These are phyloP conservation scores for Glyphotaelius pellucidus DNA, from an alignment of 2,888 invertebrate genomes.

Conservation along the genomic window DNA sequence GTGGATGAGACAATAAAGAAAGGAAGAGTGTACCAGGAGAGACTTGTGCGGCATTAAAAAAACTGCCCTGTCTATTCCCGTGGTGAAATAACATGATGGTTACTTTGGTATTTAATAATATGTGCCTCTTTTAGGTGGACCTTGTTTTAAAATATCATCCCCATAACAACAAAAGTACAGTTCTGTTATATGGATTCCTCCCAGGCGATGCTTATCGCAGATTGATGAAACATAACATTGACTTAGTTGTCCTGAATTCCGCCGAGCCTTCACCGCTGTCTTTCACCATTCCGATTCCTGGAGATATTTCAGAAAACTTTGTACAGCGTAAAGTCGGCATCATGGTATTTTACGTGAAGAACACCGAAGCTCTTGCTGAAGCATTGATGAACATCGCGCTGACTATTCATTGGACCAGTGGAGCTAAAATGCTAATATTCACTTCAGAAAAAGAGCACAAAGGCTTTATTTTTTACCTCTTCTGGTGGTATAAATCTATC, in stretches of 20 bases:
- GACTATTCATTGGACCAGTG: slow-evolving; percentile 52
- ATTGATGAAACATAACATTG: slow-evolving; percentile 31
- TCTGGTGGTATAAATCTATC: slow-evolving; percentile 60
- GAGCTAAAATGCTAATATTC: slow-evolving; percentile 53
- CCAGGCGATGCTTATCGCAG: slow-evolving; percentile 38
- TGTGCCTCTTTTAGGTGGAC: slow-evolving; percentile 46
- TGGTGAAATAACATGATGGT: background rate
- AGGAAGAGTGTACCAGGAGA: background rate
- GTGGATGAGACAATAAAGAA: background rate
- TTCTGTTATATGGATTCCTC: slow-evolving; percentile 53
- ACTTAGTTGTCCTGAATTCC: slow-evolving; percentile 52
- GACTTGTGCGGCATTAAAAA: background rate
- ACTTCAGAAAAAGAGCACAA: background rate
- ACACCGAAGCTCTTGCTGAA: slow-evolving; percentile 36
- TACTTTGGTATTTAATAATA: background rate
- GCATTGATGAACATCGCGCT: slow-evolving; percentile 47
- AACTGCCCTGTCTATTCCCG: background rate
- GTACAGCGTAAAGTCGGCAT: slow-evolving; percentile 54
- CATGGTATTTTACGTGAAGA: slow-evolving; percentile 49
- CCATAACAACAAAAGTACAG: slow-evolving; percentile 29
- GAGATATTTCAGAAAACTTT: slow-evolving; percentile 52
- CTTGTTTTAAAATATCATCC: slow-evolving; percentile 47
- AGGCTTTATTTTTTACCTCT: slow-evolving; percentile 55
- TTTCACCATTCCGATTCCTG: slow-evolving; percentile 40
- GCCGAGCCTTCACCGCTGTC: slow-evolving; percentile 20